Base-by-base conservation (phyloP, 2,888 invertebrate genomes). In the Stenchaetothrips biformis region DNA sequence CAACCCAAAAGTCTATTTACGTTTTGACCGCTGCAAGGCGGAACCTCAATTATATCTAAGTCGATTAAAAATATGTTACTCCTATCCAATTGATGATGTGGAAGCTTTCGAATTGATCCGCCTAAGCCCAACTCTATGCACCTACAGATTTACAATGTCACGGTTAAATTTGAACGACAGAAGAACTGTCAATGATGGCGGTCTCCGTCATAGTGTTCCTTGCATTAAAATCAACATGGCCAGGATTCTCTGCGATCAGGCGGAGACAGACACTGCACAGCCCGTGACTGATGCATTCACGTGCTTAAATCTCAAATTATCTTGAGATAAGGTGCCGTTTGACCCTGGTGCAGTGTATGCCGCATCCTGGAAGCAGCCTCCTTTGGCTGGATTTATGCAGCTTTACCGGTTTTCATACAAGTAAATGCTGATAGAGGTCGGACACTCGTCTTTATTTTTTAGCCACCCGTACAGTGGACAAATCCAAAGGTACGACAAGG, bases 1-100 rank as follows among this genome's bases (percentile, higher is more conserved):
- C 67, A 74, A 74, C 67, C 67, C 67, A 74, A 74, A 74, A 25
- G 21, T 21, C 2, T 74, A 74, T 74, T 74, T 74, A 37, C 37
- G 4, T 37, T 37, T 37, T 1, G 2, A 1, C 37, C 4, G 37
- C 37, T 37, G 2, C 1, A 37, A 37, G 4, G 37, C 37, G 37
- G 37, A 37, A 37, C 37, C 37, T 37, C 37, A 37, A 2, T 2
- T 37, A 37, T 37, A 2, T 37, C 37, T 4, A 37, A 37, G 37
- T 37, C 37, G 2, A 2, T 4, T 37, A 37, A 37, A 37, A 37
- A 37, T 37, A 37, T 37, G 37, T 37, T 1, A 37, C 4, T 2
- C 37, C 37, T 1, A 37, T 4, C 37, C 4, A 2, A 37, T 37
- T 37, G 37, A 37, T 37, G 37, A 37, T 37, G 37, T 37, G 1